These are phyloP conservation scores for Spermophilus dauricus DNA, from an alignment of 2,113 vertebrate species.

Conservation along the genomic window DNA sequence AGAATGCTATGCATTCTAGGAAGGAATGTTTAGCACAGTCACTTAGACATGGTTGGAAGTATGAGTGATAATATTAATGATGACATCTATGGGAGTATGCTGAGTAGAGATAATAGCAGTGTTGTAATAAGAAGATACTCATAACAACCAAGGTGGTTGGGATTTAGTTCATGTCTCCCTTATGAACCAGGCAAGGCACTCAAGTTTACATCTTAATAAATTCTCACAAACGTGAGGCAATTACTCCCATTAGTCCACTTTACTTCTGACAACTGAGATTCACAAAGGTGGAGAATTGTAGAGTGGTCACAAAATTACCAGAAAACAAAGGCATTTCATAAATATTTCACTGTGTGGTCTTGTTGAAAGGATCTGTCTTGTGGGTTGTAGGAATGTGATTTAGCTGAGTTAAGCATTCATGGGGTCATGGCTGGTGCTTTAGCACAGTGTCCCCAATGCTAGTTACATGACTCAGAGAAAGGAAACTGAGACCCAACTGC, in stretches of 20 bases:
- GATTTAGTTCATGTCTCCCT: background rate
- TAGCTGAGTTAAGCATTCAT: background rate
- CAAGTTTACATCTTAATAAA: background rate
- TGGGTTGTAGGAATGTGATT: background rate
- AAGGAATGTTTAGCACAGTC: too few species aligned
- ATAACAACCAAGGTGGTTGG: background rate
- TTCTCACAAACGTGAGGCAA: background rate
- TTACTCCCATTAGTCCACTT: background rate
- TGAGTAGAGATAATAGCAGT: background rate
- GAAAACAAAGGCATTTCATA: background rate
- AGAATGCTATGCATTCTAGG: too few species aligned
- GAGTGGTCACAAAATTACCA: background rate
- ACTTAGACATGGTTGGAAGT: background rate
- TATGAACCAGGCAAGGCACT: background rate
- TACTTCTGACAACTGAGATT: conserved; percentile 2
- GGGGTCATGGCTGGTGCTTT: background rate
- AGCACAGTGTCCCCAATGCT: background rate
- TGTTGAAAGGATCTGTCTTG: background rate
- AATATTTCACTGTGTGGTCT: background rate
- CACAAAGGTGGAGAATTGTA: background rate
- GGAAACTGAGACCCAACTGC: too few species aligned
- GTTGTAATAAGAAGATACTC: background rate
- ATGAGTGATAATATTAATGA: conserved; percentile 21
- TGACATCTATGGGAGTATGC: background rate
- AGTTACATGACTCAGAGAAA: background rate